Evolutionary conservation across 2,797 vertebrate genomes (phyloP), one percentile per base, ranked within the genome.

Genomic region (Rousettus madagascariensis): DNA sequence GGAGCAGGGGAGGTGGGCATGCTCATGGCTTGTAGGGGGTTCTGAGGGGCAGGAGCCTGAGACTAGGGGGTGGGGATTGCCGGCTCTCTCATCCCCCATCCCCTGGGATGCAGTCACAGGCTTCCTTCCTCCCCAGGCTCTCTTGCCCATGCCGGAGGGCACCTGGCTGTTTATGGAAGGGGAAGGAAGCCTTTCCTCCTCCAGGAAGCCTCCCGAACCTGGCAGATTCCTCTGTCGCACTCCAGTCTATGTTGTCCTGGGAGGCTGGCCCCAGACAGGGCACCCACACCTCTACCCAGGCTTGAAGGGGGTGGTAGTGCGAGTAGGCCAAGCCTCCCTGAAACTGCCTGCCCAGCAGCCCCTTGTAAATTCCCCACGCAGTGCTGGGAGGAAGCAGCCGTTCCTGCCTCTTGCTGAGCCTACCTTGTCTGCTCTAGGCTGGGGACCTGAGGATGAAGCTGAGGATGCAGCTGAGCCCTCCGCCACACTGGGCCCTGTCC

Each of bases 121-220:
- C 86, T 94, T 95, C 93, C 94, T 97, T 92, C 96, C 93, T 92
- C 33, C 55, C 55, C 4, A 8, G 16, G 20, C 8, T 19, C 49
- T 55, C 57, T 68, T 53, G 63, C 75, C 7, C 10, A 2, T 66
- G 43, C 80, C 19, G 51, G 19, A 4, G 55, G 74, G 53, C 68
- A 84, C 82, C 88, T 95, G 79, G 86, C 95, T 93, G 78, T 92
- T 82, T 72, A 43, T 65, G 75, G 85, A 71, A 93, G 68, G 89
- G 65, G 86, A 96, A 72, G 86, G 96, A 96, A 96, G 87, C 82
- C 78, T 26, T 78, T 83, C 88, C 88, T 89, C 63, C 87, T 65
- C 72, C 3, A 41, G 78, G 85, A 88, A 96, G 74, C 75, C 71
- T 38, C 65, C 87, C 36, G 33, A 57, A 46, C 46, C 80, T 84